Evolutionary conservation across 2,888 invertebrate genomes (phyloP), one percentile per base, ranked within the genome.

Genomic region (Blera fallax): DNA sequence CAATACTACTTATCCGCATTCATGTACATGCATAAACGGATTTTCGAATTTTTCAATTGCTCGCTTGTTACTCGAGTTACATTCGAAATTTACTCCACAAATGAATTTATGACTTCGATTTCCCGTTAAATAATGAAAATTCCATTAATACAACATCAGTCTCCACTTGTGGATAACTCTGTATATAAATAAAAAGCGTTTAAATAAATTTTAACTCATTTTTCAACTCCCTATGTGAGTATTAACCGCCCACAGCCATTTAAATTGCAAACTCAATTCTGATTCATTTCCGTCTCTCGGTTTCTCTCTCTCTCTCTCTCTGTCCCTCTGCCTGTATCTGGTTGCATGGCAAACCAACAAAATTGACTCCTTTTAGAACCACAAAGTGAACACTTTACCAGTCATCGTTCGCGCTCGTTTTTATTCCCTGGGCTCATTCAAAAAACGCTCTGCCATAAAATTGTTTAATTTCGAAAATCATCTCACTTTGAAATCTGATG

Each of bases 381-480:
- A 56, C 69, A 62, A 62, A 62, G 40, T 62, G 62, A 70, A 78
- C 54, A 70, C 50, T 70, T 54, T 45, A 2, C 52, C 70, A 70
- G 54, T 54, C 70, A 62, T 60, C 34, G 34, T 24, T 29, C 48
- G 4, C 29, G 18, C 48, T 5, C 10, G 16, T 50, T 69, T 40
- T 21, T 60, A 10, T 34, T 37, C 40, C 48, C 48, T 18, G 3
- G 16, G 27, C 54, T 8, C 40, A 27, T 43, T 43, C 24, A 16
- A 40, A 73, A 40, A 43, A 8, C 2, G 8, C 4, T 45, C 43
- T 8, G 4, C 64, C 58, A 65, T 72, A 56, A 72, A 79, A 79
- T 72, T 79, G 67, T 67, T 83, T 78, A 69, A 83, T 83, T 78
- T 78, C 40, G 54, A 69, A 83, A 78, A 48, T 62, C 67, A 54